Base-by-base conservation (phyloP, 2,888 invertebrate genomes). In the Cylloceria caligata region DNA sequence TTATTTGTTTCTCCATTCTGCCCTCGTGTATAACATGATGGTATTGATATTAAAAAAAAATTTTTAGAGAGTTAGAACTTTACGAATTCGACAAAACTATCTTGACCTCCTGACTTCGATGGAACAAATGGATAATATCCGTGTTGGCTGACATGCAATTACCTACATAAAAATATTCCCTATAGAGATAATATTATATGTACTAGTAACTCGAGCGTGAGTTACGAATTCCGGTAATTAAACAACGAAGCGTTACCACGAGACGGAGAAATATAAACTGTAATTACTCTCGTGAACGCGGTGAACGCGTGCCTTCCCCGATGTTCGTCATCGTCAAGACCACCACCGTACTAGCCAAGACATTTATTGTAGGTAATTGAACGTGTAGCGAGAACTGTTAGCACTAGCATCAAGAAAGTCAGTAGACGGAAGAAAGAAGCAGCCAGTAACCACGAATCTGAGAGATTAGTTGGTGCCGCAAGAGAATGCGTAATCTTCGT, bases 311-410 rank as follows among this genome's bases (percentile, higher is more conserved):
- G 30, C 13, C 19, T 73, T 49, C 68, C 34, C 21, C 45, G 19
- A n/a, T 11, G 9, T 76, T 76, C 76, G 68, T 69, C 68, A 62
- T 75, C 34, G 36, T 75, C 36, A 24, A 77, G 30, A 30, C 19
- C 39, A 34, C 47, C 49, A 45, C 19, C 27, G 47, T 11, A 11
- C 34, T 36, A 57, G 30, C 36, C 69, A 27, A 69, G 72, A 79
- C 71, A 57, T 80, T 80, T 76, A 65, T 57, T 71, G 55, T n/a
- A 24, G 65, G 76, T 76, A 76, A 72, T 80, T 72, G 49, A 80
- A 80, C 21, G 80, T 60, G 49, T 42, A 47, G 49, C 64, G 60
- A 65, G 67, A 73, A 60, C 21, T 24, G 72, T 19, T 39, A 30
- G 47, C 19, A 34, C 47, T 65, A 42, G 19, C 27, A 24, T 34